These are phyloP conservation scores for Embidobia sp. DNA, from an alignment of 2,888 invertebrate genomes.

Conservation along the genomic window DNA sequence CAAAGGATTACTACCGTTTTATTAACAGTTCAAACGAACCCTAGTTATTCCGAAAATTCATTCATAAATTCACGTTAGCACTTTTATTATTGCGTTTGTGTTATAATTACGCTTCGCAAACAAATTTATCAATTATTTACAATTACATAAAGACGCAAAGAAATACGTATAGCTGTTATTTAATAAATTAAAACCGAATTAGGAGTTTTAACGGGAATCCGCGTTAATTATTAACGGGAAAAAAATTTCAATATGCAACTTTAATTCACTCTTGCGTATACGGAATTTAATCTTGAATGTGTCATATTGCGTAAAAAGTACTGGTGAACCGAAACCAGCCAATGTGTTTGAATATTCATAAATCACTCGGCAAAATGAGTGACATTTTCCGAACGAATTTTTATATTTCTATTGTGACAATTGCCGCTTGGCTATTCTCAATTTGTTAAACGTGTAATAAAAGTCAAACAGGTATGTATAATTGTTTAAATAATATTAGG, in stretches of 20 bases:
- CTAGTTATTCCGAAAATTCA: background rate
- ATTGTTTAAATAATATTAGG: no score
- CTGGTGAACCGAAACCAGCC: background rate
- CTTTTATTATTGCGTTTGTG: constrained; percentile 6
- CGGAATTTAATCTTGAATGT: background rate
- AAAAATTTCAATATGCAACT: no score
- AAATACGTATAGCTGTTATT: no score
- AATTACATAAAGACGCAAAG: background rate
- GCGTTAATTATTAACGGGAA: no score
- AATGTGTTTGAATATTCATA: constrained; percentile 25
- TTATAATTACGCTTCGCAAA: background rate
- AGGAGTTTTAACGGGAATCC: no score
- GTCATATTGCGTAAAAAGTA: background rate
- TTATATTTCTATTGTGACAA: constrained; percentile 8
- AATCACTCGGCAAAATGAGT: constrained; percentile 11
- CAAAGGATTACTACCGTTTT: background rate
- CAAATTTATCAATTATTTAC: background rate
- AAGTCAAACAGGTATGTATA: constrained; percentile 12
- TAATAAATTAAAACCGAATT: no score
- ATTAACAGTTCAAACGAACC: background rate
- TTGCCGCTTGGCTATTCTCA: no score
- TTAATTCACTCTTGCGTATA: no score
- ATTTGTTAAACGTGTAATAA: constrained; percentile 1
- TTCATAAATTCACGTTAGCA: background rate
- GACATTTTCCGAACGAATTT: constrained; percentile 13